phyloP scores from a whole-genome alignment of 1,140 invertebrate species.

The Drosophila insularis region DNA sequence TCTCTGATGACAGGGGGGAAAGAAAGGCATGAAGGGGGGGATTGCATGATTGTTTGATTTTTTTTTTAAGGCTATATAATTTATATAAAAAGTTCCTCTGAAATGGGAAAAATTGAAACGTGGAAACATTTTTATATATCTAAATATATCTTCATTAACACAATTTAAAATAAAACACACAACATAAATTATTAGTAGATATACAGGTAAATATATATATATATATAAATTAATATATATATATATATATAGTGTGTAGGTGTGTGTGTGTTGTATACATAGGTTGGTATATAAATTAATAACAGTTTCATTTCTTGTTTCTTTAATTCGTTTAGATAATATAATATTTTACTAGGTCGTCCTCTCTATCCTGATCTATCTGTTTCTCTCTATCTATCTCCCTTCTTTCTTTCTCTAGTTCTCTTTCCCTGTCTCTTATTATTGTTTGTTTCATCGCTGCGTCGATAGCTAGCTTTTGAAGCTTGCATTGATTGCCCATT shows the following conservation, averaged over 20 bases:
- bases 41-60: too few species aligned
- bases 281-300: constrained; percentile 46
- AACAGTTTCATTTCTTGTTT: constrained; percentile 36
- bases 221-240: constrained; percentile 11
- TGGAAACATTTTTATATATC: not conserved
- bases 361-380: not conserved
- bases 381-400: not conserved
- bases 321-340: constrained; percentile 19
- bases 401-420: not conserved
- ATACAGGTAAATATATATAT: not conserved
- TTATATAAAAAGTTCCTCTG: not conserved
- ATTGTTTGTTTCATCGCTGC: constrained; percentile 22
- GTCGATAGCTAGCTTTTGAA: not conserved
- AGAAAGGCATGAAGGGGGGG: too few species aligned
- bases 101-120: not conserved
- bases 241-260: constrained; percentile 27
- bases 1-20: too few species aligned
- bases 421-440: constrained; percentile 22
- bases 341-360: constrained; percentile 7
- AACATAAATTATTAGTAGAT: not conserved
- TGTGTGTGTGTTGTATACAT: constrained; percentile 13
- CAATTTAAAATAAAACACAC: not conserved
- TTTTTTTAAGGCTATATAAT: not conserved
- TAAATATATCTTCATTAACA: not conserved
- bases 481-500: constrained; percentile 45